Evolutionary conservation across 2,797 vertebrate species (phyloP).

Genomic region (Sebastolobus alascanus): DNA sequence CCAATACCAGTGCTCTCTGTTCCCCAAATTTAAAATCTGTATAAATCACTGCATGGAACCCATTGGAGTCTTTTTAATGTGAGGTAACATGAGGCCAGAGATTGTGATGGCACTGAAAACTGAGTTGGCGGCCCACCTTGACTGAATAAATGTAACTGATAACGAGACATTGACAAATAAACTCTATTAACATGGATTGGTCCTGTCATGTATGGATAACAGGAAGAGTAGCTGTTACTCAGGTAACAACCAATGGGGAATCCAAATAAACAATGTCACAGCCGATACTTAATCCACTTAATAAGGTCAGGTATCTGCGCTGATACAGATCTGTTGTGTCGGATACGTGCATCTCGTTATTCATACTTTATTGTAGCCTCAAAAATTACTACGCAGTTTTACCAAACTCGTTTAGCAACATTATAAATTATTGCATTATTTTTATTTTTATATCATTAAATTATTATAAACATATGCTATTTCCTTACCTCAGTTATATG

Average conservation of each 20-base stretch:
- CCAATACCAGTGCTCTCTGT: background rate
- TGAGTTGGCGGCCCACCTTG: background rate
- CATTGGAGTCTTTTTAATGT: background rate
- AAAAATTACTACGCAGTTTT: background rate
- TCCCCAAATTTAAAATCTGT: background rate
- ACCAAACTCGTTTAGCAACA: background rate
- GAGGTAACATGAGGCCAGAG: background rate
- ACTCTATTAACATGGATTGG: background rate
- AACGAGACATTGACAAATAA: background rate
- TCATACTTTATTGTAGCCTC: background rate
- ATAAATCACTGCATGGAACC: background rate
- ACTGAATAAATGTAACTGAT: constrained; percentile 5
- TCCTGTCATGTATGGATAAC: background rate
- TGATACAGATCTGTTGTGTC: background rate
- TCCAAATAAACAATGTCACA: background rate
- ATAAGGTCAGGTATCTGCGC: background rate
- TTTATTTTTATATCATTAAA: too few relatives aligned
- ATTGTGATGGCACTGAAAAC: background rate
- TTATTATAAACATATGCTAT: background rate
- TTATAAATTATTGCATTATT: background rate
- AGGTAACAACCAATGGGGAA: background rate
- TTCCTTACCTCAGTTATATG: background rate
- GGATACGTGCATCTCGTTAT: background rate
- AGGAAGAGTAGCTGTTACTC: background rate
- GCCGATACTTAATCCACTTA: background rate